Conservation (phyloP, 2,888 invertebrate species). For the Patella caerulea region DNA sequence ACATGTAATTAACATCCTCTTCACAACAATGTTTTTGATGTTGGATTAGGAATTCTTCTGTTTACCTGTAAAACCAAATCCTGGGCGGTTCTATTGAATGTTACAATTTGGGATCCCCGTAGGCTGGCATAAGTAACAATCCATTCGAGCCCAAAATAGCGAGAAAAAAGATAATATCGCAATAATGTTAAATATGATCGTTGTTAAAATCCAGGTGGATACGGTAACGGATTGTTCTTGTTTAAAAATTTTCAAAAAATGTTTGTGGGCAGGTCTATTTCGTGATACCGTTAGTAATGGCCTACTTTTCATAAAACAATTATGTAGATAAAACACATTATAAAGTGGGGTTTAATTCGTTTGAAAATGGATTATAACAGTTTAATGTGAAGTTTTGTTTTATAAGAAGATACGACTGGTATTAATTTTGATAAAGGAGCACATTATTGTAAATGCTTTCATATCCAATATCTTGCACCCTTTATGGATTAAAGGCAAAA, state of each 20-base stretch:
- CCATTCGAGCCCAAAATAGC: neutral
- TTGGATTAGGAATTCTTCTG: conserved; percentile 7
- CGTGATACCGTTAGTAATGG: neutral
- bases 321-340: too few relatives aligned
- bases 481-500: too few relatives aligned
- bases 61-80: neutral
- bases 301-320: neutral
- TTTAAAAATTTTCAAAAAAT: neutral
- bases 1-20: neutral
- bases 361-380: too few relatives aligned
- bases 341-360: too few relatives aligned
- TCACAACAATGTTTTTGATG: neutral
- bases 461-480: too few relatives aligned
- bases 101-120: neutral
- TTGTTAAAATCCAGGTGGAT: neutral
- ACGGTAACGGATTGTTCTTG: neutral
- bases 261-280: neutral
- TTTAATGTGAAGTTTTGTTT: too few relatives aligned
- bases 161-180: neutral
- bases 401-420: too few relatives aligned
- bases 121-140: neutral
- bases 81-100: neutral
- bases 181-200: neutral
- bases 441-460: too few relatives aligned
- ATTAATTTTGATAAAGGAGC: too few relatives aligned